Percentiles rank a stretch among this genome's conserved stretches.
Conservation (phyloP, 53 echinoderm and acorn worm genomes). For the Zoroaster sp. region DNA sequence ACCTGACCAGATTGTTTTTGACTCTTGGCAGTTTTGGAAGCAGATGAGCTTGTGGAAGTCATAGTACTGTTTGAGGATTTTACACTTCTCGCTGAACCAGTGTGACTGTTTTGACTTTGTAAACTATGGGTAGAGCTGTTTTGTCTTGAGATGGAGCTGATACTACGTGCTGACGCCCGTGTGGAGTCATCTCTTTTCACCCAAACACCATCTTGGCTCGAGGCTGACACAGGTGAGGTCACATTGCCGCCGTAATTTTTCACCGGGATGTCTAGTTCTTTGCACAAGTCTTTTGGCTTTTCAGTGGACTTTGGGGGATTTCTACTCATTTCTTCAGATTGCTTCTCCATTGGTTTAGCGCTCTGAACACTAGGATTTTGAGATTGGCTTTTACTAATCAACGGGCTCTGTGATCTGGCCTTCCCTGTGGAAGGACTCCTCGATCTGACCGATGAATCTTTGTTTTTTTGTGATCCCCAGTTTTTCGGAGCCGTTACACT, state of each 20-base stretch:
- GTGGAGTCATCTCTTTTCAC: constrained; percentile 72
- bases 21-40: neutral
- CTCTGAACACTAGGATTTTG: constrained; percentile 1
- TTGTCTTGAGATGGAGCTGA: neutral
- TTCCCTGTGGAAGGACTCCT: constrained; percentile 54
- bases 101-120: constrained; percentile 44
- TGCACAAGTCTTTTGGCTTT: constrained; percentile 71
- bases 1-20: neutral
- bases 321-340: neutral
- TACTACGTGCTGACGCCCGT: neutral
- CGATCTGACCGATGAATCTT: constrained; percentile 24
- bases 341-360: constrained; percentile 27
- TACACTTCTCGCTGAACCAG: constrained; percentile 12
- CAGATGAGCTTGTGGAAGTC: neutral
- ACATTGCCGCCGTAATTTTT: constrained; percentile 93
- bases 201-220: constrained; percentile 73
- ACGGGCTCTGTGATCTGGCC: constrained; percentile 44
- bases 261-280: constrained; percentile 86
- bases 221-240: constrained; percentile 80
- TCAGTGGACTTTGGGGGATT: constrained; percentile 26
- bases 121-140: constrained; percentile 48
- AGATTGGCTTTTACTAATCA: constrained; percentile 14
- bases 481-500: constrained; percentile 52
- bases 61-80: constrained; percentile 33
- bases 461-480: neutral